Conservation (phyloP, 2,797 vertebrate species). For the Alauda arvensis region DNA sequence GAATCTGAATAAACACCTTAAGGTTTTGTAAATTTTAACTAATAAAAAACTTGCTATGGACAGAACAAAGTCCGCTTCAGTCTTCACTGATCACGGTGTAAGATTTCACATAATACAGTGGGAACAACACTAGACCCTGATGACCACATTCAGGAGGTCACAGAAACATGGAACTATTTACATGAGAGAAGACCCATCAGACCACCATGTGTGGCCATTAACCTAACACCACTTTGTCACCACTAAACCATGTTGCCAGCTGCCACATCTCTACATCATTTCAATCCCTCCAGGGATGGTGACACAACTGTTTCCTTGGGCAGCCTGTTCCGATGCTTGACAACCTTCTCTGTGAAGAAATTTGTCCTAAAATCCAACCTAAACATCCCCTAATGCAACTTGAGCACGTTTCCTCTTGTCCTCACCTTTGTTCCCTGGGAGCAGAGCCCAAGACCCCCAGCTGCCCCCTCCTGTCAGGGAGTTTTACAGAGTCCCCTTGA, state of each 20-base stretch:
- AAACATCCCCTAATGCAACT: background rate
- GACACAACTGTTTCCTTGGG: background rate
- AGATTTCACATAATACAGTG: background rate
- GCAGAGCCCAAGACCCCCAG: accelerated
- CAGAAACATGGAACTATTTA: background rate
- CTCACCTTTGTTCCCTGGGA: background rate
- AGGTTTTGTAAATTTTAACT: background rate
- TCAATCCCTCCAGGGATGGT: background rate
- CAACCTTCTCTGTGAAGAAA: background rate
- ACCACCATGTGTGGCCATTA: background rate
- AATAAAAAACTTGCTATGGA: background rate
- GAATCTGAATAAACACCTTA: background rate
- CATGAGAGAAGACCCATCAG: background rate
- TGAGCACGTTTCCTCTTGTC: background rate
- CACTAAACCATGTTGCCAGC: background rate
- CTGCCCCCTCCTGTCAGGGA: background rate
- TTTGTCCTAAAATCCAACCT: background rate
- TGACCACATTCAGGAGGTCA: background rate
- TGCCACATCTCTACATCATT: background rate
- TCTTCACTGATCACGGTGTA: background rate
- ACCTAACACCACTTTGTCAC: background rate
- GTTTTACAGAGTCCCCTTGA: background rate
- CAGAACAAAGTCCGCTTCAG: background rate
- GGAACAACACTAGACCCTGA: background rate
- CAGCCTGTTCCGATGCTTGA: background rate